Evolutionary conservation across 2,113 vertebrate species (phyloP).

Genomic region (Oreochromis aureus): DNA sequence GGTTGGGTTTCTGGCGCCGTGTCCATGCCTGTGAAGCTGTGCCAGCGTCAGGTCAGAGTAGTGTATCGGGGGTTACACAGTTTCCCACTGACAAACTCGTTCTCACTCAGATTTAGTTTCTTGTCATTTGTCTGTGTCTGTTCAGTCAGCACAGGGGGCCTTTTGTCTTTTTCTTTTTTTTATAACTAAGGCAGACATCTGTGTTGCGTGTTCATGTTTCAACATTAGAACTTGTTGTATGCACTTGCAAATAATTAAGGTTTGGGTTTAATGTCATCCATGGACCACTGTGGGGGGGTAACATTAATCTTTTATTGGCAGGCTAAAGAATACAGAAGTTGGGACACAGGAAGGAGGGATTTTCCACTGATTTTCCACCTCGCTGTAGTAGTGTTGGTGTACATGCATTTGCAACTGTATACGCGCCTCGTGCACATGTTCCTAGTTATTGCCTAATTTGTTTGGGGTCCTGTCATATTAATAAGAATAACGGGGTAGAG

Average conservation of each 20-base stretch:
- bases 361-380: not conserved
- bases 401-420: not conserved
- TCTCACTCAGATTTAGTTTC: constrained; percentile 56
- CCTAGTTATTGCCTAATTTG: constrained; percentile 33
- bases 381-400: not conserved
- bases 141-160: constrained; percentile 19
- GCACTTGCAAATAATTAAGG: not conserved
- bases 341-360: not conserved
- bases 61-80: constrained; percentile 39
- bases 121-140: constrained; percentile 40
- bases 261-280: not conserved
- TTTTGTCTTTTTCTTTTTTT: constrained; percentile 5
- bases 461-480: constrained; percentile 53
- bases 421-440: not conserved
- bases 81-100: constrained; percentile 48
- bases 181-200: constrained; percentile 5
- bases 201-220: constrained; percentile 2
- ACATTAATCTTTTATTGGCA: not conserved
- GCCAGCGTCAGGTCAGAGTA: constrained; percentile 49
- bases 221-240: not conserved
- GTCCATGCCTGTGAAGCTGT: constrained; percentile 43
- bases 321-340: not conserved
- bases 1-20: constrained; percentile 50
- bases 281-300: not conserved
- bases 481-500: constrained; percentile 22